These are phyloP conservation scores for Aphidius gifuensis DNA, from an alignment of 1,140 invertebrate genomes.

Conservation along the genomic window DNA sequence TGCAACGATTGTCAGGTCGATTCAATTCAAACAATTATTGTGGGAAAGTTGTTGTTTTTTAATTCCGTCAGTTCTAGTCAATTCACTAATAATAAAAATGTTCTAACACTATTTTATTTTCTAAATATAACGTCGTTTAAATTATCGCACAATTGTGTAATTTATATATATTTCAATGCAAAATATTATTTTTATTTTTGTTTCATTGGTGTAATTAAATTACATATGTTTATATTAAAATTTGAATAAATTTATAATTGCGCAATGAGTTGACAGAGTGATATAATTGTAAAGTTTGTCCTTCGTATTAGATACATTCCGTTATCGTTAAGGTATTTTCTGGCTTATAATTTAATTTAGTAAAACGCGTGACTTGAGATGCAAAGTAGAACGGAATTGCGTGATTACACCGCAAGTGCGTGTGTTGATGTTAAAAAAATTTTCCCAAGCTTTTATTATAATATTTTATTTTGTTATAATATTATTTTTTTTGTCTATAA, in stretches of 20 bases:
- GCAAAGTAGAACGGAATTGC: conserved; percentile 24
- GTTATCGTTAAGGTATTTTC: too few species aligned
- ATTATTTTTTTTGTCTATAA: not conserved
- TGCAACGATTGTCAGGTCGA: conserved; percentile 43
- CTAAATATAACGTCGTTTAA: not conserved
- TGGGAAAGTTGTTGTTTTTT: conserved; percentile 36
- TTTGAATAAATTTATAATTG: too few species aligned
- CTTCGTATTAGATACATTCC: too few species aligned
- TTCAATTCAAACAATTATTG: conserved; percentile 49
- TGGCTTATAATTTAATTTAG: too few species aligned
- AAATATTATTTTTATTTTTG: too few species aligned
- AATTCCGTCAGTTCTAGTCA: conserved; percentile 16
- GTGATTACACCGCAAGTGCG: conserved; percentile 19
- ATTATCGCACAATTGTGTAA: too few species aligned
- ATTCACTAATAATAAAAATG: not conserved
- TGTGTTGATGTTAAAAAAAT: conserved; percentile 15
- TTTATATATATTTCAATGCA: too few species aligned
- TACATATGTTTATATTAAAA: too few species aligned
- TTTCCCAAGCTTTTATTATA: conserved; percentile 5
- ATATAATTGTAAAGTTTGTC: too few species aligned
- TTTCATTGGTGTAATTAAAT: too few species aligned
- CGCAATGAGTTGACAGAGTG: too few species aligned
- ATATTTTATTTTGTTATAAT: conserved; percentile 9
- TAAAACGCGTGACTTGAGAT: conserved; percentile 16
- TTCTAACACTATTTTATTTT: conserved; percentile 10